Conservation (phyloP, 2,797 vertebrate genomes). For the Melanogrammus aeglefinus region DNA sequence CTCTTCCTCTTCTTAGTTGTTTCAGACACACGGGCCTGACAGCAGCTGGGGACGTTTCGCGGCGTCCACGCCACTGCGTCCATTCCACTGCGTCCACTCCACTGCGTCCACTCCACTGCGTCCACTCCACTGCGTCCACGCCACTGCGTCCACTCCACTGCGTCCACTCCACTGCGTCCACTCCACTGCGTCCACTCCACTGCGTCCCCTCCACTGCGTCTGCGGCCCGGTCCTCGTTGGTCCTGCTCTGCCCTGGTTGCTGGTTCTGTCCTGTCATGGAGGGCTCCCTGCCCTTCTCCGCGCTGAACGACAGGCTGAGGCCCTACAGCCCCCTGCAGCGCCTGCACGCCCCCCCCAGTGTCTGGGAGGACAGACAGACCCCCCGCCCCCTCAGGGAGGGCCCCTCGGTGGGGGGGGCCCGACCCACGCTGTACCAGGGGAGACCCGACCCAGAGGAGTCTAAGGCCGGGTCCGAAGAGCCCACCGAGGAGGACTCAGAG, state of each 20-base stretch:
- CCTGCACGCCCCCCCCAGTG: slow-evolving; percentile 48
- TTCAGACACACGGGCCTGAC: background rate
- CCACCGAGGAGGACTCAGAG: background rate
- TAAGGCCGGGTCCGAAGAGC: background rate
- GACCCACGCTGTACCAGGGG: background rate
- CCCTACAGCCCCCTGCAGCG: slow-evolving; percentile 35
- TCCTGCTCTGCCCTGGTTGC: background rate
- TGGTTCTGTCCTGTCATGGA: slow-evolving; percentile 46
- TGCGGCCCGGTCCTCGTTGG: background rate
- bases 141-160: too few species aligned
- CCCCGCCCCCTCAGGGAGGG: slow-evolving; percentile 1
- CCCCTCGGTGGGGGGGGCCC: background rate
- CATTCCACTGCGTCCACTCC: background rate
- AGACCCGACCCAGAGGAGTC: slow-evolving; percentile 5
- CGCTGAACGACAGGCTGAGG: slow-evolving; percentile 60
- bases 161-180: background rate
- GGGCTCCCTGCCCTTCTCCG: slow-evolving; percentile 51
- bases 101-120: too few species aligned
- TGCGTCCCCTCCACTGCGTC: background rate
- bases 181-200: background rate
- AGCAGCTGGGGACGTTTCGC: background rate
- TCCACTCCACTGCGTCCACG: background rate
- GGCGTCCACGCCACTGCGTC: background rate
- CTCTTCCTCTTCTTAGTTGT: slow-evolving; percentile 19
- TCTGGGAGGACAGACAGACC: slow-evolving; percentile 39